Conservation (phyloP, 1,140 invertebrate genomes). For the Neodiprion virginianus region DNA sequence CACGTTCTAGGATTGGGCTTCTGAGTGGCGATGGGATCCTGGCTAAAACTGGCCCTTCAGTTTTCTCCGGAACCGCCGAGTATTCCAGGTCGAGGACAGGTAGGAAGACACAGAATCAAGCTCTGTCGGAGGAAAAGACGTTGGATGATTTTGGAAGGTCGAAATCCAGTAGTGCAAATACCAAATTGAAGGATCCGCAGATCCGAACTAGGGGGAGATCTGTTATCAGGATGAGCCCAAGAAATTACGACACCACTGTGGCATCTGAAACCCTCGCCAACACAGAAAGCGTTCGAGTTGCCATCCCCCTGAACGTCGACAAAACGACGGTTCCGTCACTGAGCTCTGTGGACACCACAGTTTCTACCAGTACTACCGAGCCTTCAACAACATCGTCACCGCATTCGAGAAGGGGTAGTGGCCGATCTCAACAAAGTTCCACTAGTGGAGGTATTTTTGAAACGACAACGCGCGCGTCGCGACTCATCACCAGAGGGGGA, state of each 20-base stretch:
- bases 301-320: conserved; percentile 32
- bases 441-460: conserved; percentile 3
- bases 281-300: conserved; percentile 38
- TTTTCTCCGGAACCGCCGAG: conserved; percentile 31
- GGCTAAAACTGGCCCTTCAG: conserved; percentile 30
- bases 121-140: background rate
- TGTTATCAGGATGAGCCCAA: conserved; percentile 14
- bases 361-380: background rate
- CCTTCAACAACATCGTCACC: background rate
- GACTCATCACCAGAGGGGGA: conserved; percentile 31
- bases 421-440: conserved; percentile 16
- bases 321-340: background rate
- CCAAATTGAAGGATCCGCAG: conserved; percentile 35
- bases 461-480: conserved; percentile 18
- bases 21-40: conserved; percentile 17
- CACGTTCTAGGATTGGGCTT: background rate
- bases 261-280: background rate
- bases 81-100: conserved; percentile 40
- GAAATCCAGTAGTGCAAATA: background rate
- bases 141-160: background rate
- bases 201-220: conserved; percentile 27
- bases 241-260: background rate
- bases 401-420: background rate
- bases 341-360: background rate
- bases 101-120: conserved; percentile 41